Conservation (phyloP, 53 echinoderm and acorn worm genomes). For the Temnopleurus reevesii region DNA sequence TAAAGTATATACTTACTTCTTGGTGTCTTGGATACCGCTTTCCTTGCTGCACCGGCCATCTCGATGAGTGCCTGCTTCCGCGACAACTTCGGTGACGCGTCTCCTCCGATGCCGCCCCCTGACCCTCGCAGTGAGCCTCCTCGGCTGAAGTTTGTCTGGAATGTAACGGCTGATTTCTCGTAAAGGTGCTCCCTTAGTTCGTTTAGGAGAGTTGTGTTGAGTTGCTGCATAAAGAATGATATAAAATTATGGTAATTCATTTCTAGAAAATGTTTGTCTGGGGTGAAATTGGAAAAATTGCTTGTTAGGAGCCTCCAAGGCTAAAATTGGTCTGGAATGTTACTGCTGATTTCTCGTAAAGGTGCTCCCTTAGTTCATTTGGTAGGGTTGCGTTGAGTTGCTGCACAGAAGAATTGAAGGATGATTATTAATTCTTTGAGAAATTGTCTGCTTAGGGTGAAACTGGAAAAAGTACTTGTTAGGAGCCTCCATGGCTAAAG, state of each 20-base stretch:
- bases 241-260: slow-evolving; percentile 59
- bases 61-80: slow-evolving; percentile 85
- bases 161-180: slow-evolving; percentile 82
- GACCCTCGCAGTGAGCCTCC: slow-evolving; percentile 87
- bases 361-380: slow-evolving; percentile 80
- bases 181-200: slow-evolving; percentile 90
- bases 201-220: slow-evolving; percentile 77
- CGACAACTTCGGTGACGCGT: slow-evolving; percentile 62
- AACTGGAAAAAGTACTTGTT: too few relatives aligned
- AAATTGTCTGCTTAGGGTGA: too few relatives aligned
- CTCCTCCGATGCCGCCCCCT: slow-evolving; percentile 49
- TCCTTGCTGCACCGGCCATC: slow-evolving; percentile 63
- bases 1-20: slow-evolving; percentile 1
- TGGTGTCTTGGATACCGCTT: slow-evolving; percentile 13
- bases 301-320: slow-evolving; percentile 83
- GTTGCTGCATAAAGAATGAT: too few relatives aligned
- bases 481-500: slow-evolving; percentile 80
- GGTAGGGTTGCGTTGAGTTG: slow-evolving; percentile 81
- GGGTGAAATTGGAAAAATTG: too few relatives aligned
- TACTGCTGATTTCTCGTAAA: slow-evolving; percentile 85
- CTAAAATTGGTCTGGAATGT: slow-evolving; percentile 79
- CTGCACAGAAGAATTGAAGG: slow-evolving; percentile 32
- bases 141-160: slow-evolving; percentile 74
- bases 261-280: too few relatives aligned
- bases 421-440: not conserved